Conservation (phyloP, 2,888 invertebrate species). For the Tolmerus cingulatus region DNA sequence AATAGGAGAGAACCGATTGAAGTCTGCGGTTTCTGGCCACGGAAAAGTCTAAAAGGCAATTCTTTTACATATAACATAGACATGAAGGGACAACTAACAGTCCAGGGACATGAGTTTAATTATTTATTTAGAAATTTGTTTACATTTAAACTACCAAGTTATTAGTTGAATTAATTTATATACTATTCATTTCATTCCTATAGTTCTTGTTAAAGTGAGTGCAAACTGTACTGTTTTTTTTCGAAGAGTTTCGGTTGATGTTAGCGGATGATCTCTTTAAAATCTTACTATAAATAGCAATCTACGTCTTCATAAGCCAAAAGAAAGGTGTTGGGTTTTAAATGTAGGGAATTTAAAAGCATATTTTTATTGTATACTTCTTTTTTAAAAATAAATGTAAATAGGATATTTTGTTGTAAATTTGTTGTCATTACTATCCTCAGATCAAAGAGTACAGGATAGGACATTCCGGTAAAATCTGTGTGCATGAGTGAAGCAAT, state of each 20-base stretch:
- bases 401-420: background rate
- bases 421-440: background rate
- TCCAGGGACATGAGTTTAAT: background rate
- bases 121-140: conserved; percentile 19
- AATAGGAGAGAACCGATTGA: conserved; percentile 55
- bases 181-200: conserved; percentile 18
- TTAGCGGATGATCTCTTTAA: background rate
- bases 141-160: background rate
- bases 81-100: background rate
- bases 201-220: background rate
- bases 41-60: background rate
- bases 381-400: background rate
- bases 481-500: too few species aligned
- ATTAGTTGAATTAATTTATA: conserved; percentile 14
- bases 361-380: background rate
- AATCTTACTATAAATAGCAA: background rate
- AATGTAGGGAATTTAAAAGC: background rate
- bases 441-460: too few species aligned
- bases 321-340: background rate
- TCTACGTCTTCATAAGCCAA: background rate
- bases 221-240: background rate
- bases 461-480: too few species aligned
- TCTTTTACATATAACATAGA: background rate
- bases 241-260: background rate
- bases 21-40: background rate